These are phyloP conservation scores for Melinopterus prodromus DNA, from an alignment of 2,888 invertebrate species.

Conservation along the genomic window DNA sequence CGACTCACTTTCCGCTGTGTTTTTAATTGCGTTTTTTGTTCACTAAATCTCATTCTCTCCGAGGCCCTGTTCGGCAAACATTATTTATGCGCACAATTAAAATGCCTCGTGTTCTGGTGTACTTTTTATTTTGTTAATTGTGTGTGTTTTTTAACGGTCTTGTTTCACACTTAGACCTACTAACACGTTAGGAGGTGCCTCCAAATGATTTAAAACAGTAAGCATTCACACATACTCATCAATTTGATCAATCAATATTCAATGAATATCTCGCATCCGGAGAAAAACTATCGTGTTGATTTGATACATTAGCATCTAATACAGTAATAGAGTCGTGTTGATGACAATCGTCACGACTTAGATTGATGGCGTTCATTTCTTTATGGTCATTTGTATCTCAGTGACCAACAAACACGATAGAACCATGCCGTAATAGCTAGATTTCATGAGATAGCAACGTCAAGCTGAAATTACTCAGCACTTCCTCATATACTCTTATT, in stretches of 20 bases:
- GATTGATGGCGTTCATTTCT: neutral
- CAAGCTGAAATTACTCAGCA: neutral
- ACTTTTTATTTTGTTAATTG: neutral
- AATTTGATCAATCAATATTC: no score
- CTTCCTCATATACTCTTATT: neutral
- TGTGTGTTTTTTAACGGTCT: neutral
- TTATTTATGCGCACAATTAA: slow-evolving; percentile 4
- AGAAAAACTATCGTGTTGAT: no score
- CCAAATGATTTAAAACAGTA: no score
- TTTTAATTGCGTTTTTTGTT: slow-evolving; percentile 4
- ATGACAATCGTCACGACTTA: neutral
- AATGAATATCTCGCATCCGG: no score
- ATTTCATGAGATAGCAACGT: neutral
- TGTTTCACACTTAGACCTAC: neutral
- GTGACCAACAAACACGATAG: neutral
- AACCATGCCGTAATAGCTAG: neutral
- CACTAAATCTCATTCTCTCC: neutral
- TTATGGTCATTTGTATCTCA: no score
- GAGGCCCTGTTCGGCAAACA: neutral
- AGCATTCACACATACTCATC: no score
- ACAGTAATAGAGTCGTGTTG: neutral
- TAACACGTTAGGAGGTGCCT: no score
- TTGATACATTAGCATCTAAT: neutral
- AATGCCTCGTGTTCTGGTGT: neutral
- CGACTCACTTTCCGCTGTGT: neutral